Conservation (phyloP, 92 coral and sea anemone species). For the Porites evermanni region DNA sequence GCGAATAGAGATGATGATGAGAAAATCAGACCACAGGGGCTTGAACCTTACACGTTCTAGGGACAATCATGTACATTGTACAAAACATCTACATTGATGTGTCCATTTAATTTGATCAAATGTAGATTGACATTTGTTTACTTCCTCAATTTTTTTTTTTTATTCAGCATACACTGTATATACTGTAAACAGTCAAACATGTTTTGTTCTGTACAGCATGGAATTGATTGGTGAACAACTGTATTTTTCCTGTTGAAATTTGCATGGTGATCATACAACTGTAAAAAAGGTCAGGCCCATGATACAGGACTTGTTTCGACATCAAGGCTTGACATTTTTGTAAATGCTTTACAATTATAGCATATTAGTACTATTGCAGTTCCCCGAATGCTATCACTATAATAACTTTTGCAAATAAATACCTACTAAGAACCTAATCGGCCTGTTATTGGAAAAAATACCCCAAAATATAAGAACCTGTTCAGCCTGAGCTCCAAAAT, state of each 20-base stretch:
- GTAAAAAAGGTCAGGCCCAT: too few species aligned
- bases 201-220: conserved; percentile 31
- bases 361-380: too few species aligned
- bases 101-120: conserved; percentile 33
- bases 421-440: too few species aligned
- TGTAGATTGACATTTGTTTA: conserved; percentile 27
- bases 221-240: background rate
- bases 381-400: too few species aligned
- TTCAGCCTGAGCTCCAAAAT: too few species aligned
- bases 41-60: conserved; percentile 30
- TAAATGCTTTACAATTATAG: too few species aligned
- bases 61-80: conserved; percentile 1
- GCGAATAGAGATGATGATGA: conserved; percentile 12
- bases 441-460: too few species aligned
- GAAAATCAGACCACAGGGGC: conserved; percentile 44
- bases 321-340: too few species aligned
- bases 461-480: too few species aligned
- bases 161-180: background rate
- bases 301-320: too few species aligned
- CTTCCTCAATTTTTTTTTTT: conserved; percentile 4
- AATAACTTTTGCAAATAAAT: too few species aligned
- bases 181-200: background rate
- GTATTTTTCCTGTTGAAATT: conserved; percentile 27
- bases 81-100: background rate
- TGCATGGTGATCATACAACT: conserved; percentile 44